phyloP scores from a whole-genome alignment of 2,797 vertebrate species.

The Sebastes miniatus region DNA sequence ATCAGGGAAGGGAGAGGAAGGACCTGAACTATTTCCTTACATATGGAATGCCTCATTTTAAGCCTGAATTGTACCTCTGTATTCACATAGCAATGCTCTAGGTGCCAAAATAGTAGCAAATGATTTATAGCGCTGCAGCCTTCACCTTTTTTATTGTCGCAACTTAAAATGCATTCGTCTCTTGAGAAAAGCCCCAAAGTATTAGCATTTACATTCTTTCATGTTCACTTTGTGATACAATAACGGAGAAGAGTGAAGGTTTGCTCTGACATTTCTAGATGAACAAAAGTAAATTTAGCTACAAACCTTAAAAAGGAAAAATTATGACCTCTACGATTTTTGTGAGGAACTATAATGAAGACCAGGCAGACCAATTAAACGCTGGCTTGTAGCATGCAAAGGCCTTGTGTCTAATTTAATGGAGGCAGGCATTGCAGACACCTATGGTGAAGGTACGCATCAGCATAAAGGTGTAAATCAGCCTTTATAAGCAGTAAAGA shows the following conservation, averaged over 20 bases:
- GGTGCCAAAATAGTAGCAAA: neutral
- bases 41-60: constrained; percentile 15
- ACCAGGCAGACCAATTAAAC: constrained; percentile 38
- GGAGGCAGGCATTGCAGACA: constrained; percentile 1
- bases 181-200: neutral
- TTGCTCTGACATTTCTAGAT: neutral
- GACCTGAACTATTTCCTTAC: constrained; percentile 4
- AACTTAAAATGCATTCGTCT: constrained; percentile 4
- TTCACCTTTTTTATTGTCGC: constrained; percentile 8
- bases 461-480: constrained; percentile 23
- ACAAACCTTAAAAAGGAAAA: neutral
- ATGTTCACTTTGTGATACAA: constrained; percentile 3
- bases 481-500: constrained; percentile 6
- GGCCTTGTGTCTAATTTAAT: constrained; percentile 24
- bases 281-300: neutral
- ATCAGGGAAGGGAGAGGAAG: constrained; percentile 33
- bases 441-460: neutral
- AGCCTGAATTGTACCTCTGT: neutral
- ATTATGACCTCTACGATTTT: constrained; percentile 5
- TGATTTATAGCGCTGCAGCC: neutral
- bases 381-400: neutral
- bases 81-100: neutral
- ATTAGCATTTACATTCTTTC: neutral
- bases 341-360: constrained; percentile 36
- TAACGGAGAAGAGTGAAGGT: neutral